A percentile compares a stretch with the other conserved stretches of the same genome.
Evolutionary conservation across 2,113 vertebrate species (phyloP).

Genomic region (Cynoglossus semilaevis): DNA sequence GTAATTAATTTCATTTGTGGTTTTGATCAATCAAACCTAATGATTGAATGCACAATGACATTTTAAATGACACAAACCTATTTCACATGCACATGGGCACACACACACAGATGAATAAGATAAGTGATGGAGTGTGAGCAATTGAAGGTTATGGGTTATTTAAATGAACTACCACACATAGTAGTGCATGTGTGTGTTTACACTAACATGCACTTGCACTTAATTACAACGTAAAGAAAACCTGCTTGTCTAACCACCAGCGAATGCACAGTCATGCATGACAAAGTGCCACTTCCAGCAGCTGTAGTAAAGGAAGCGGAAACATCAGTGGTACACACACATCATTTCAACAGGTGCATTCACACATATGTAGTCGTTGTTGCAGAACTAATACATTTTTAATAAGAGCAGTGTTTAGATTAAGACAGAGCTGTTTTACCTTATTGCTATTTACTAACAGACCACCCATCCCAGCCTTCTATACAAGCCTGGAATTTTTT

Average conservation of each 20-base stretch:
- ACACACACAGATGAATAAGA: no score
- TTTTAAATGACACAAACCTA: no score
- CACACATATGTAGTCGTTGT: slow-evolving; percentile 26
- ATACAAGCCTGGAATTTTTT: background rate
- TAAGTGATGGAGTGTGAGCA: no score
- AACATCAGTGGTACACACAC: background rate
- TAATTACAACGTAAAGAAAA: slow-evolving; percentile 26
- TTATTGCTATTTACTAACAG: no score
- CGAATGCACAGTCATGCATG: slow-evolving; percentile 29
- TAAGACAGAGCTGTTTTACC: no score
- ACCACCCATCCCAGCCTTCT: no score
- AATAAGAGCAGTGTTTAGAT: background rate
- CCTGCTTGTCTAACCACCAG: slow-evolving; percentile 25
- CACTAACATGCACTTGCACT: slow-evolving; percentile 1
- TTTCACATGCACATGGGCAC: no score
- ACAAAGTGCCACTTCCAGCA: slow-evolving; percentile 32
- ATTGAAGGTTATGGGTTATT: no score
- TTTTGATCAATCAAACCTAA: no score
- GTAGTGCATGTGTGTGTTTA: background rate
- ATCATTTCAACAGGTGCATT: slow-evolving; percentile 23
- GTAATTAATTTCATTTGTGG: no score
- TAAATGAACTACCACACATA: no score
- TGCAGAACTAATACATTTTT: background rate
- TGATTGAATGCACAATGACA: no score
- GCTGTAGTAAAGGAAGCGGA: slow-evolving; percentile 24